Percentiles rank a stretch among this genome's conserved stretches.
phyloP scores from a whole-genome alignment of 2,888 invertebrate genomes.

The Synergus japonicus region DNA sequence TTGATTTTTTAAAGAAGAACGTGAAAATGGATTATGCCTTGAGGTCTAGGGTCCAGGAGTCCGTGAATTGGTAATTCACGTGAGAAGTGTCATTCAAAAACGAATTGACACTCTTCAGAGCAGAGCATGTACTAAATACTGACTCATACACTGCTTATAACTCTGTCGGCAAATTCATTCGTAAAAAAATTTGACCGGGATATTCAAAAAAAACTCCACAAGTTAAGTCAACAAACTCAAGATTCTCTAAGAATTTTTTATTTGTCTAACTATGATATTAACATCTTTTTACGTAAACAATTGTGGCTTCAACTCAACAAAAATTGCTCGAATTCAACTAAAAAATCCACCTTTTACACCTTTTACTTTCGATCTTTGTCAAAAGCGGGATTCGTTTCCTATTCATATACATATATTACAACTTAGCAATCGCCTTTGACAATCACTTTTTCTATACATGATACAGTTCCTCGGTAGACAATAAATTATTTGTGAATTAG shows the following conservation, averaged over 20 bases:
- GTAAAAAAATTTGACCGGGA: neutral
- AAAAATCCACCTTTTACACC: neutral
- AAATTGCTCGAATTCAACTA: neutral
- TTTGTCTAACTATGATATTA: slow-evolving; percentile 22
- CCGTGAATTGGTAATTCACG: neutral
- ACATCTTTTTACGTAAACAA: slow-evolving; percentile 6
- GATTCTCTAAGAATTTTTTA: slow-evolving; percentile 27
- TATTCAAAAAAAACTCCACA: neutral
- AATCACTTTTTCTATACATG: slow-evolving; percentile 7
- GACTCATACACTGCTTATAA: too few species aligned
- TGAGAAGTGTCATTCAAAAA: slow-evolving; percentile 1
- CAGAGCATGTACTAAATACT: neutral
- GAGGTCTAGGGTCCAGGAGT: neutral
- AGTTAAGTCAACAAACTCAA: neutral
- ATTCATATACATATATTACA: neutral
- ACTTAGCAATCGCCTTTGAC: neutral
- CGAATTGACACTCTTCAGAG: neutral
- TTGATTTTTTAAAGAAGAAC: neutral
- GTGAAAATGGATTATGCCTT: slow-evolving; percentile 19
- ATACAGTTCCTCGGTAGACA: neutral
- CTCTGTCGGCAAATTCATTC: neutral
- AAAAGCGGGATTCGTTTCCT: neutral
- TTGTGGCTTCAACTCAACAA: neutral
- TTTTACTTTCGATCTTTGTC: neutral
- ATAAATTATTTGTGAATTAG: slow-evolving; percentile 34